Percentiles rank a stretch among this genome's conserved stretches.
Evolutionary conservation across 2,797 vertebrate species (phyloP).

Genomic region (Alosa sapidissima): DNA sequence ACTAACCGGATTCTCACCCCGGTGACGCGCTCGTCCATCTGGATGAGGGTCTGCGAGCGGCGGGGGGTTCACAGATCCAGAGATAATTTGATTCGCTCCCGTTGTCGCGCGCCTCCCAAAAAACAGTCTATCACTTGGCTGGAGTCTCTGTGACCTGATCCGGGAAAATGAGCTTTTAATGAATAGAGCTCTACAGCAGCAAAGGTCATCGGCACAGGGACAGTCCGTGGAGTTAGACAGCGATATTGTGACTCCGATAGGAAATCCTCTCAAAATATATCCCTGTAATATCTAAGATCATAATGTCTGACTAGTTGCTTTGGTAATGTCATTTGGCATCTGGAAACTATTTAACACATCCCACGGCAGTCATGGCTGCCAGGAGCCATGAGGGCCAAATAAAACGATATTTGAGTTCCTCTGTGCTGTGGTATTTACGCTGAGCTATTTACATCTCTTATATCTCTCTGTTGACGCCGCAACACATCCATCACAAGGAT

Average conservation of each 20-base stretch:
- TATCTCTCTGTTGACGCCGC: neutral
- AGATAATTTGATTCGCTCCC: conserved; percentile 25
- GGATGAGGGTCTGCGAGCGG: conserved; percentile 56
- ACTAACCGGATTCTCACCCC: conserved; percentile 53
- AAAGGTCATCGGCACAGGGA: conserved; percentile 48
- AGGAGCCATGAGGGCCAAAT: neutral
- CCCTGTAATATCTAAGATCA: neutral
- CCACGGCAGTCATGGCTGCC: neutral
- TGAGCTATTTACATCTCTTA: neutral
- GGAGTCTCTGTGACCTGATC: conserved; percentile 50
- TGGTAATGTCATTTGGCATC: neutral
- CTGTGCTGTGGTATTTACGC: neutral
- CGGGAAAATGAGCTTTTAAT: conserved; percentile 58
- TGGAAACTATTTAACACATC: neutral
- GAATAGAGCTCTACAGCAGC: conserved; percentile 63
- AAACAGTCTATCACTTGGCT: conserved; percentile 27
- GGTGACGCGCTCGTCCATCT: conserved; percentile 57
- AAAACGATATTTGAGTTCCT: neutral
- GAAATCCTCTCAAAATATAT: neutral
- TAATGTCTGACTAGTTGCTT: neutral
- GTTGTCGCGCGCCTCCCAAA: conserved; percentile 46
- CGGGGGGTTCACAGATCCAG: conserved; percentile 43
- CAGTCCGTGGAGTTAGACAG: conserved; percentile 43
- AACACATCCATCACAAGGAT: conserved; percentile 27
- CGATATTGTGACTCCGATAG: neutral